Evolutionary conservation across 1,140 invertebrate species (phyloP).

Genomic region (Neoseiulus cucumeris): DNA sequence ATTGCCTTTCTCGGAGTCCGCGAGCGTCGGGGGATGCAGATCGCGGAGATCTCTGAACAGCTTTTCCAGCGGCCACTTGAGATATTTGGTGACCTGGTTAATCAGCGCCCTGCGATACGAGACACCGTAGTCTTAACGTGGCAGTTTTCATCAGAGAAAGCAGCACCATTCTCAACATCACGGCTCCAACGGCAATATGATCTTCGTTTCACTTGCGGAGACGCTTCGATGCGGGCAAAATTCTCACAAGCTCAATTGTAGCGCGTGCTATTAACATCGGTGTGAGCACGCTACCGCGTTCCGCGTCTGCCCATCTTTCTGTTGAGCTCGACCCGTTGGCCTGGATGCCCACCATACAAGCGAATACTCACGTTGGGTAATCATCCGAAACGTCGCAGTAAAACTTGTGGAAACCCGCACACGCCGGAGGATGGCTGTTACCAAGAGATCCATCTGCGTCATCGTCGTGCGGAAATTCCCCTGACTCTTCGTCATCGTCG

Average conservation of each 20-base stretch:
- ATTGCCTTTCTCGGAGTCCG: constrained; percentile 18
- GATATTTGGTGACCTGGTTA: constrained; percentile 19
- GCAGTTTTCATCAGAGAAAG: too few relatives aligned
- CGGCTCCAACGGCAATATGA: too few relatives aligned
- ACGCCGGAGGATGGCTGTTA: neutral
- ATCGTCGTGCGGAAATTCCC: neutral
- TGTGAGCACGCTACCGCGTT: too few relatives aligned
- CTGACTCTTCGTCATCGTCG: neutral
- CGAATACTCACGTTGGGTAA: neutral
- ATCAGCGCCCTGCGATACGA: constrained; percentile 14
- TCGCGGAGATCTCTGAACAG: constrained; percentile 20
- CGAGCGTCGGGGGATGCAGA: constrained; percentile 20
- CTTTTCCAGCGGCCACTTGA: constrained; percentile 23
- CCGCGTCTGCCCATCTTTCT: too few relatives aligned
- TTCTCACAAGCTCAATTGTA: too few relatives aligned
- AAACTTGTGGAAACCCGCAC: neutral
- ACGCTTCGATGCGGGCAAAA: too few relatives aligned
- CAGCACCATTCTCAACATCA: too few relatives aligned
- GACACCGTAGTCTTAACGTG: too few relatives aligned
- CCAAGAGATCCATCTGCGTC: neutral
- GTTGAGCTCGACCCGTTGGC: too few relatives aligned
- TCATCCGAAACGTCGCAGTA: neutral
- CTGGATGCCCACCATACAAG: too few relatives aligned
- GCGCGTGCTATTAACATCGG: too few relatives aligned
- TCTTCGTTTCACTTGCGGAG: too few relatives aligned